These are phyloP conservation scores for Ceraclea dissimilis DNA, from an alignment of 2,888 invertebrate species.

Conservation along the genomic window DNA sequence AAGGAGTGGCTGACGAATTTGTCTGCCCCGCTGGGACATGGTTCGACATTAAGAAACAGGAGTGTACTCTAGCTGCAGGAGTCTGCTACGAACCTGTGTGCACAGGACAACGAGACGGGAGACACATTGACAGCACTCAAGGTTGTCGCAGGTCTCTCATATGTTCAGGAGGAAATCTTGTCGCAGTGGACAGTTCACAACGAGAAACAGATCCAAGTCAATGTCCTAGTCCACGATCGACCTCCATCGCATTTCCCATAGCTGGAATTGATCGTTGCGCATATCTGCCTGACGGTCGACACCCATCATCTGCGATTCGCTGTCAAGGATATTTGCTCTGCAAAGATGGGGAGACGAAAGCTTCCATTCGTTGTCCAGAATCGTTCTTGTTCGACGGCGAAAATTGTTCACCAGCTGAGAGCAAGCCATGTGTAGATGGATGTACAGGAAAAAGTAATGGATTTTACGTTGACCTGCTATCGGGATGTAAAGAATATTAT, in stretches of 20 bases:
- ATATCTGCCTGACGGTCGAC: conserved; percentile 26
- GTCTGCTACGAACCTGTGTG: conserved; percentile 55
- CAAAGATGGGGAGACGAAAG: conserved; percentile 21
- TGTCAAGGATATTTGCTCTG: conserved; percentile 22
- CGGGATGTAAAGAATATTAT: conserved; percentile 51
- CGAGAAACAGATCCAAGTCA: conserved; percentile 18
- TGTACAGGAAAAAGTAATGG: conserved; percentile 48
- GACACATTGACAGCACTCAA: conserved; percentile 51
- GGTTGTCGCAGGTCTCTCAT: conserved; percentile 46
- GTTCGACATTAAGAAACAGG: conserved; percentile 49
- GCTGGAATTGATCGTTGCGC: conserved; percentile 47
- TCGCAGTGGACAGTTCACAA: conserved; percentile 36
- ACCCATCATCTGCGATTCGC: conserved; percentile 16
- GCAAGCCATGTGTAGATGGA: conserved; percentile 36
- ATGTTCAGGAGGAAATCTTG: conserved; percentile 44
- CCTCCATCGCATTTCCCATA: conserved; percentile 42
- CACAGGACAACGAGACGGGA: conserved; percentile 49
- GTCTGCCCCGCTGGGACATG: conserved; percentile 48
- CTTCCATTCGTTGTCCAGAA: conserved; percentile 20
- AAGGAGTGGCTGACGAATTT: conserved; percentile 42
- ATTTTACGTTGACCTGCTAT: conserved; percentile 48
- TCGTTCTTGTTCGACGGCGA: conserved; percentile 19
- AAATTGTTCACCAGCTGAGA: conserved; percentile 18
- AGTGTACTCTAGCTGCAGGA: conserved; percentile 47
- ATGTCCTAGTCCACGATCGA: conserved; percentile 35